These are phyloP conservation scores for Misgurnus anguillicaudatus DNA, from an alignment of 2,113 vertebrate genomes.

Conservation along the genomic window DNA sequence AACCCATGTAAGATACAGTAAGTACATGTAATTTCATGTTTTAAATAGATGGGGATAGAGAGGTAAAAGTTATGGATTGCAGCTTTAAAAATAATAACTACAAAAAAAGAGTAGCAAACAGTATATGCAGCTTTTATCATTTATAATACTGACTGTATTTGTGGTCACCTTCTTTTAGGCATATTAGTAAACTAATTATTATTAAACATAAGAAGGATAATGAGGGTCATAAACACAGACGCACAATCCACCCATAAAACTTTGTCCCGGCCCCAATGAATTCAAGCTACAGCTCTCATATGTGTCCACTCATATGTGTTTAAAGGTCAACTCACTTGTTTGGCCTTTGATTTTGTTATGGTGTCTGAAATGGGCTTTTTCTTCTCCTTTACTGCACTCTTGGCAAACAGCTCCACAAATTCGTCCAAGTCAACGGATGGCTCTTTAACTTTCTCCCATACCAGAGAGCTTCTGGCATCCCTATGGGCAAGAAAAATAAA, in stretches of 20 bases:
- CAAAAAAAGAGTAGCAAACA: too few relatives aligned
- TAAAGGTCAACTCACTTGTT: slow-evolving; percentile 80
- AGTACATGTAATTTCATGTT: too few relatives aligned
- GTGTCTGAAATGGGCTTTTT: slow-evolving; percentile 98
- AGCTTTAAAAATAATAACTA: too few relatives aligned
- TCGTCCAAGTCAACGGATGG: slow-evolving; percentile 91
- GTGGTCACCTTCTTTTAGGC: too few relatives aligned
- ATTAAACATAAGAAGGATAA: too few relatives aligned
- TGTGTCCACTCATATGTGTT: background rate
- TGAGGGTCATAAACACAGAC: too few relatives aligned
- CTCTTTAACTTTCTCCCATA: slow-evolving; percentile 96
- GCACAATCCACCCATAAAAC: background rate
- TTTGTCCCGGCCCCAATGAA: background rate
- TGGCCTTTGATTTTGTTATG: slow-evolving; percentile 93
- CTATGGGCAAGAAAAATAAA: slow-evolving; percentile 58
- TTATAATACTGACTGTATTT: too few relatives aligned
- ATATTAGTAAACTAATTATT: too few relatives aligned
- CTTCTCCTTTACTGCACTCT: slow-evolving; percentile 92
- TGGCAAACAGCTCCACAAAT: slow-evolving; percentile 95
- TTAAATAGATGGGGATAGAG: too few relatives aligned
- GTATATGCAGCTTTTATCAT: too few relatives aligned
- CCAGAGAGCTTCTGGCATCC: slow-evolving; percentile 80
- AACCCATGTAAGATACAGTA: too few relatives aligned
- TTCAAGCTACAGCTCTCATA: background rate
- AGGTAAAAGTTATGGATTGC: too few relatives aligned